Evolutionary conservation across 1,140 invertebrate species (phyloP).

Genomic region (Drosophila repletoides): DNA sequence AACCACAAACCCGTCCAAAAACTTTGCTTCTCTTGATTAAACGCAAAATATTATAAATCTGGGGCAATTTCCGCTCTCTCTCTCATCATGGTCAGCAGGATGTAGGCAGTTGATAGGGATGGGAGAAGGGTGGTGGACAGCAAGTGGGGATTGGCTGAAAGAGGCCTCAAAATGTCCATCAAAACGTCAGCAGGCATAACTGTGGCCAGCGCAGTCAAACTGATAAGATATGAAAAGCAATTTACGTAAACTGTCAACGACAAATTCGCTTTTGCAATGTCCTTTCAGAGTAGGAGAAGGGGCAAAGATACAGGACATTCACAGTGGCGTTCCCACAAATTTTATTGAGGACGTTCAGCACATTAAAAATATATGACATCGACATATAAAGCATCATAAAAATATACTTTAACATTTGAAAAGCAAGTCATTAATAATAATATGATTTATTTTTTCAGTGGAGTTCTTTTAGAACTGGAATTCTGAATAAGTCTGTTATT

Average conservation of each 20-base stretch:
- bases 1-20: too few relatives aligned
- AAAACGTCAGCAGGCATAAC: slow-evolving; percentile 60
- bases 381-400: too few relatives aligned
- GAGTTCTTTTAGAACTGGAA: too few relatives aligned
- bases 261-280: slow-evolving; percentile 47
- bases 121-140: not conserved
- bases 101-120: not conserved
- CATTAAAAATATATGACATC: too few relatives aligned
- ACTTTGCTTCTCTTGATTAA: slow-evolving; percentile 26
- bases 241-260: slow-evolving; percentile 73
- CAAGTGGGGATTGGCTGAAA: not conserved
- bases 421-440: too few relatives aligned
- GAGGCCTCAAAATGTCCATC: slow-evolving; percentile 63
- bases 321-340: too few relatives aligned
- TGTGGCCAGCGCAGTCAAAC: slow-evolving; percentile 26
- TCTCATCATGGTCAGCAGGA: slow-evolving; percentile 7
- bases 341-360: too few relatives aligned
- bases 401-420: too few relatives aligned
- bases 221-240: slow-evolving; percentile 72
- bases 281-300: too few relatives aligned
- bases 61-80: slow-evolving; percentile 55
- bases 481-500: too few relatives aligned
- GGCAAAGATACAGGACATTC: too few relatives aligned
- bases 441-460: too few relatives aligned
- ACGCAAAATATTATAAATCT: slow-evolving; percentile 48